Percentiles rank a stretch among this genome's conserved stretches.
Conservation (phyloP, 2,888 invertebrate species). For the Bombyx huttoni region DNA sequence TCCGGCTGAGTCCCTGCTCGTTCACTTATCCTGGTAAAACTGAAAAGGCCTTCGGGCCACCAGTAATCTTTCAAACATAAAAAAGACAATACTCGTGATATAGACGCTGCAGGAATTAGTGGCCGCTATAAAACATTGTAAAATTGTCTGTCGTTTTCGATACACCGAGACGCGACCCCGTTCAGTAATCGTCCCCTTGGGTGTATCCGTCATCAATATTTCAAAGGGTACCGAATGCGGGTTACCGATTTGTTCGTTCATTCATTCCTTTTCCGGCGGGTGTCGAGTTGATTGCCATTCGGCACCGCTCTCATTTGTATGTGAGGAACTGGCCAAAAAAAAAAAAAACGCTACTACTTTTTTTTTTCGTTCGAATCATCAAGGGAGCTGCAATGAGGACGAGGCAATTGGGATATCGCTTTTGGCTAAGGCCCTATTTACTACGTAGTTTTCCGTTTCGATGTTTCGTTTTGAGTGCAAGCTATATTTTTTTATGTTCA, state of each 20-base stretch:
- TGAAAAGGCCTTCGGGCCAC: too few species aligned
- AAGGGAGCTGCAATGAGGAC: neutral
- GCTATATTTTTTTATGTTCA: neutral
- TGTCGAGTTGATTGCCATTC: constrained; percentile 32
- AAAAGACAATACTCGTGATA: too few species aligned
- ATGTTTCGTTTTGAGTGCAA: neutral
- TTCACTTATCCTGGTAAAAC: too few species aligned
- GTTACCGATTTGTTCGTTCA: constrained; percentile 32
- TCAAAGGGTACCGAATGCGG: constrained; percentile 37
- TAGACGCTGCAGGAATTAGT: too few species aligned
- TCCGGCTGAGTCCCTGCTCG: too few species aligned
- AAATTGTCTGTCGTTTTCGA: constrained; percentile 34
- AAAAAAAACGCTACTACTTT: constrained; percentile 9
- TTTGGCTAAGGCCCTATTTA: neutral
- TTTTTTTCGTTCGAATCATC: neutral
- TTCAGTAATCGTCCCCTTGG: constrained; percentile 44
- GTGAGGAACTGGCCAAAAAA: constrained; percentile 11
- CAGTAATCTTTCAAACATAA: too few species aligned
- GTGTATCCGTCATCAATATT: constrained; percentile 49
- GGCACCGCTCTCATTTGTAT: constrained; percentile 28
- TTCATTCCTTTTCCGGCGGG: constrained; percentile 25
- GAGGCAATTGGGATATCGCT: neutral
- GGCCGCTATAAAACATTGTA: constrained; percentile 34
- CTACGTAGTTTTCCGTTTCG: neutral
- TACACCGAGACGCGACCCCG: constrained; percentile 31